phyloP scores from a whole-genome alignment of 2,113 vertebrate species.

The Rafetus swinhoei region DNA sequence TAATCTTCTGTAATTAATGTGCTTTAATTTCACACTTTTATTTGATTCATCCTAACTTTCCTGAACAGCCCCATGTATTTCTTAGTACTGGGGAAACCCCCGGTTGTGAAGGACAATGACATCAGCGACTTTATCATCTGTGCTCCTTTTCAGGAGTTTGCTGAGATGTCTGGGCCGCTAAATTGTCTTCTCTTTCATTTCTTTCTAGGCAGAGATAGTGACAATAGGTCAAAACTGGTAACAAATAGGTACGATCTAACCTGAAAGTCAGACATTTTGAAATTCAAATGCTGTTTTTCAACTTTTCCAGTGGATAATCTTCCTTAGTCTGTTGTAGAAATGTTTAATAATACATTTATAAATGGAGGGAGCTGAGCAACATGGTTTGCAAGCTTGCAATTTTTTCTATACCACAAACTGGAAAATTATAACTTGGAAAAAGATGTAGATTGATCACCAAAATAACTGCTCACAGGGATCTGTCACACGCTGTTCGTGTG shows the following conservation, averaged over 20 bases:
- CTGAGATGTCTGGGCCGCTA: background rate
- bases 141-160: too few relatives aligned
- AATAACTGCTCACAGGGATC: background rate
- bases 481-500: background rate
- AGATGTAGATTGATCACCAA: background rate
- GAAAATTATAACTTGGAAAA: background rate
- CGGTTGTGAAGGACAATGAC: background rate
- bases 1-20: background rate
- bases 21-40: background rate
- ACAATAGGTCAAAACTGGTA: conserved; percentile 28
- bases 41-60: background rate
- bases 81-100: background rate
- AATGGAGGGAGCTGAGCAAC: background rate
- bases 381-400: conserved; percentile 14
- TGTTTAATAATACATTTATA: background rate
- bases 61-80: background rate
- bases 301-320: background rate
- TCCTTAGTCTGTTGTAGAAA: background rate
- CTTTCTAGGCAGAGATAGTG: background rate
- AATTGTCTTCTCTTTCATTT: conserved; percentile 38
- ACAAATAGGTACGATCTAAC: conserved; percentile 29
- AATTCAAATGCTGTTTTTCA: background rate
- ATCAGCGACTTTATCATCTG: background rate
- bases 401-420: background rate
- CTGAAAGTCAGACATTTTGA: conserved; percentile 20